These are phyloP conservation scores for Cydia fagiglandana DNA, from an alignment of 1,140 invertebrate genomes.

Conservation along the genomic window DNA sequence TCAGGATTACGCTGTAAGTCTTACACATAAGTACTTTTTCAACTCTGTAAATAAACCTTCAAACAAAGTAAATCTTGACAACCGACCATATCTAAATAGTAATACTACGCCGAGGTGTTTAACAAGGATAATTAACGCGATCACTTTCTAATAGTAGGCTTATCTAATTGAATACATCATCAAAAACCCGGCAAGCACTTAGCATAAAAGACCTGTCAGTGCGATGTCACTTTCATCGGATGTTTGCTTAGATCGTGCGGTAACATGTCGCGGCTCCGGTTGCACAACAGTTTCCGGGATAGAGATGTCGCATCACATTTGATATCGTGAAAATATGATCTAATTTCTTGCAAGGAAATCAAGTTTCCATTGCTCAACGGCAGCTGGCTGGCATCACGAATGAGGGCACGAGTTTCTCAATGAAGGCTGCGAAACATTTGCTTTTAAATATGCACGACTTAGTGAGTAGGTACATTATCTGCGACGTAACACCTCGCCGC, in stretches of 20 bases:
- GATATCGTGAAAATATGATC: slow-evolving; percentile 59
- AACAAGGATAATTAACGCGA: slow-evolving; percentile 29
- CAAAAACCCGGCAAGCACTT: slow-evolving; percentile 20
- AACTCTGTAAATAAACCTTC: not conserved
- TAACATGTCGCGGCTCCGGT: slow-evolving; percentile 30
- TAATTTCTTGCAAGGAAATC: slow-evolving; percentile 73
- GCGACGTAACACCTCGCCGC: slow-evolving; percentile 35
- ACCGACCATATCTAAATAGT: not conserved
- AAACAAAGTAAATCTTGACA: not conserved
- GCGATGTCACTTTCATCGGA: slow-evolving; percentile 61
- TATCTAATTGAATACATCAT: slow-evolving; percentile 45
- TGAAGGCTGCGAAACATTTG: slow-evolving; percentile 72
- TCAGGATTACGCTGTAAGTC: slow-evolving; percentile 69
- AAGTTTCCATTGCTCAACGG: slow-evolving; percentile 68
- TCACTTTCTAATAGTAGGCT: slow-evolving; percentile 58
- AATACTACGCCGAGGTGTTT: not conserved
- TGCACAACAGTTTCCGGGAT: slow-evolving; percentile 50
- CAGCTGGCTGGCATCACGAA: slow-evolving; percentile 71
- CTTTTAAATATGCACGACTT: slow-evolving; percentile 75
- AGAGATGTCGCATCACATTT: slow-evolving; percentile 39
- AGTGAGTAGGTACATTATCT: slow-evolving; percentile 52
- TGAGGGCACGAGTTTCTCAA: slow-evolving; percentile 75
- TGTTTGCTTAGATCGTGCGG: slow-evolving; percentile 50
- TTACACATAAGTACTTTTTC: slow-evolving; percentile 13
- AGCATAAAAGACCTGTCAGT: slow-evolving; percentile 48